Conservation (phyloP, 2,888 invertebrate genomes). For the Dysmachus trigonus region DNA sequence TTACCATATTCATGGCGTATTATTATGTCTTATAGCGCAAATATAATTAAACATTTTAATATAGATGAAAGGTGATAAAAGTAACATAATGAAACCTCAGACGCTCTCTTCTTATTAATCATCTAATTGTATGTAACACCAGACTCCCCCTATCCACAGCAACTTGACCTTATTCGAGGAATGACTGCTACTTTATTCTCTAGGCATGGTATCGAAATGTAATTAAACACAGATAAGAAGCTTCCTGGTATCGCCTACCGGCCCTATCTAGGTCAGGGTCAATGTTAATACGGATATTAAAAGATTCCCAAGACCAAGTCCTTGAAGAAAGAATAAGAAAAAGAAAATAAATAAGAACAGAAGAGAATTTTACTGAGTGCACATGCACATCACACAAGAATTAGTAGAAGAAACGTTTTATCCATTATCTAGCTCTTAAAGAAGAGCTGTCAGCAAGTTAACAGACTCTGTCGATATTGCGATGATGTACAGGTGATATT, state of each 20-base stretch:
- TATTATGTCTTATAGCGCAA: no score
- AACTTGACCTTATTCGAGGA: not conserved
- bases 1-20: no score
- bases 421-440: not conserved
- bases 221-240: not conserved
- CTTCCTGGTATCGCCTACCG: not conserved
- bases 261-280: not conserved
- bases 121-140: no score
- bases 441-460: not conserved
- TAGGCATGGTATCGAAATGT: not conserved
- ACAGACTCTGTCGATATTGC: not conserved
- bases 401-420: not conserved
- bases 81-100: no score
- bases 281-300: not conserved
- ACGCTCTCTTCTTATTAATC: no score
- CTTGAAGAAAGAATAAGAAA: not conserved
- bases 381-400: not conserved
- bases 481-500: not conserved
- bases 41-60: no score
- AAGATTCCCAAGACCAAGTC: not conserved
- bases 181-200: not conserved
- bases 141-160: not conserved
- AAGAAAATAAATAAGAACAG: not conserved
- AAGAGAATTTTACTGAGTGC: not conserved
- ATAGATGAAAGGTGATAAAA: no score